Evolutionary conservation across 2,797 vertebrate species (phyloP), one percentile per base, ranked within the genome.

Genomic region (Hydrocynus forskahlii): DNA sequence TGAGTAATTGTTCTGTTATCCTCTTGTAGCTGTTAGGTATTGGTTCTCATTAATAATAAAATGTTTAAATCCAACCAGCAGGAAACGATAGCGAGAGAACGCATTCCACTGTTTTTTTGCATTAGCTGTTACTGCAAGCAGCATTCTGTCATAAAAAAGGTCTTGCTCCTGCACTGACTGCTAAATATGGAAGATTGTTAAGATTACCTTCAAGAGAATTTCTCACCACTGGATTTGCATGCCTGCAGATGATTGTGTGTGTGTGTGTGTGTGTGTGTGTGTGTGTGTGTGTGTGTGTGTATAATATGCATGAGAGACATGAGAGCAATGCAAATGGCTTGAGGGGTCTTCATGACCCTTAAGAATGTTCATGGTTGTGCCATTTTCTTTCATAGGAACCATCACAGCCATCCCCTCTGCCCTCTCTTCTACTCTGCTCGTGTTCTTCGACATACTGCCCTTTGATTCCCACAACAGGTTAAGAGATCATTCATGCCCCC

Each of bases 141-240:
- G 14, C 9, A 13, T 62, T 29, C 4, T 1, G 21, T 10, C 7
- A 59, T 59, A n/a, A n/a, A 5, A 21, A 55, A 59, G 55, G n/a
- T n/a, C 55, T 59, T 21, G 19, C 62, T 55, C 12, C 3, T 13
- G 4, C 23, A n/a, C 79, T 67, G 72, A 52, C 63, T 54, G 23
- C 80, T 76, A 76, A 66, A 57, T 38, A 50, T 23, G 67, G 43
- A 19, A 73, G 62, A n/a, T 73, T n/a, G 29, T 70, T 67, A 60
- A 59, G 16, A 35, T 68, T 25, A n/a, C 9, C 14, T 0, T 5
- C n/a, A 35, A 13, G 3, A 67, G 75, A 45, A 2, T 70, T 57
- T 82, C 75, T 38, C 10, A 19, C 40, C 68, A 57, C 40, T n/a
- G 45, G 14, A 60, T 76, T 70, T n/a, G 40, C 40, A 43, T 43